These are phyloP conservation scores for Nephrotoma guestfalica DNA, from an alignment of 2,888 invertebrate species.

Conservation along the genomic window DNA sequence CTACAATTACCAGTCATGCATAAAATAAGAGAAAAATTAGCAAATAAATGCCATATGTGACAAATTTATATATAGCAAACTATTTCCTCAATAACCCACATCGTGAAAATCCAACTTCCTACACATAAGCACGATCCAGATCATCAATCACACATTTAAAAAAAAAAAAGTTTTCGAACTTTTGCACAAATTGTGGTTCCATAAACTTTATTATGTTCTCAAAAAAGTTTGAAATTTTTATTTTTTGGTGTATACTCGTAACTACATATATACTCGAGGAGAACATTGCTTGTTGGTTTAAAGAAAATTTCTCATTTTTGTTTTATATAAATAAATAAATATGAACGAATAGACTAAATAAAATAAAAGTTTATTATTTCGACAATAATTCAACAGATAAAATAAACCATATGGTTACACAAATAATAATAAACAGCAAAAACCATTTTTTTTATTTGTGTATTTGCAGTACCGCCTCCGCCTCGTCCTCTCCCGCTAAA, in stretches of 20 bases:
- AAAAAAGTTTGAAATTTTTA: background rate
- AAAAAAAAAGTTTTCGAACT: background rate
- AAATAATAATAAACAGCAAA: background rate
- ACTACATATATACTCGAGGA: background rate
- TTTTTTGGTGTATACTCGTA: background rate
- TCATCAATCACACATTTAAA: background rate
- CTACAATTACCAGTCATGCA: no score
- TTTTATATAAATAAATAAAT: background rate
- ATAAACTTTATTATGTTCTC: background rate
- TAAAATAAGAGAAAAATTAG: no score
- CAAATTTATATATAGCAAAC: background rate
- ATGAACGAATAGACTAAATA: background rate
- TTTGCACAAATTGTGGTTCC: background rate
- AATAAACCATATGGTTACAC: background rate
- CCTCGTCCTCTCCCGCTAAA: background rate
- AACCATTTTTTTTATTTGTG: background rate
- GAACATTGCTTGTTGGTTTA: background rate
- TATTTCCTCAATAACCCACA: background rate
- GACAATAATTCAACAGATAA: background rate
- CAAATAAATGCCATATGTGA: background rate
- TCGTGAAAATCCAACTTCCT: background rate
- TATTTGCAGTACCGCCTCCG: background rate
- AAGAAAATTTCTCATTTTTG: no score
- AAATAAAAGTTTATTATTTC: background rate
- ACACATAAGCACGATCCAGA: background rate